These are phyloP conservation scores for Echinops telfairi DNA, from an alignment of 2,113 vertebrate species.

Conservation along the genomic window DNA sequence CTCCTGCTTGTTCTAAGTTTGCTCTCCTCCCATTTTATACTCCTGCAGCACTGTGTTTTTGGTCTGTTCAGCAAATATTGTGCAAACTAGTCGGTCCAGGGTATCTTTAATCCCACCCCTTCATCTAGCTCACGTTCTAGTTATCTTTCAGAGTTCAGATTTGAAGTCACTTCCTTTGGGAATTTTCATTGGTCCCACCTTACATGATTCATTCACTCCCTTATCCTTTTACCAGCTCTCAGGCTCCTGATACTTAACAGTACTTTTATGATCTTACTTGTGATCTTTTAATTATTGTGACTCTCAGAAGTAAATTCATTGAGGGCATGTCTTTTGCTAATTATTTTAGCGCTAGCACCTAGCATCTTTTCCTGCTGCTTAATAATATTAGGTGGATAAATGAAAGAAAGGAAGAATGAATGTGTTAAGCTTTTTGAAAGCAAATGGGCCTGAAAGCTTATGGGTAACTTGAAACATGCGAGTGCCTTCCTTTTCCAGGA, in stretches of 20 bases:
- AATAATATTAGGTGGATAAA: slow-evolving; percentile 7
- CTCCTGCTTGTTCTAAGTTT: background rate
- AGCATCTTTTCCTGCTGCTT: background rate
- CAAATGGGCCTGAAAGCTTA: background rate
- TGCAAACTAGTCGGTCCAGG: background rate
- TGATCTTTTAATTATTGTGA: background rate
- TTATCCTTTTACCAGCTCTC: background rate
- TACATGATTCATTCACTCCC: background rate
- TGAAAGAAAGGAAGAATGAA: background rate
- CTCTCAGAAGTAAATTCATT: background rate
- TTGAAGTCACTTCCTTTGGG: background rate
- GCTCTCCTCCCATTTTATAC: background rate
- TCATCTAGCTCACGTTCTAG: background rate
- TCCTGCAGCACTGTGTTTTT: background rate
- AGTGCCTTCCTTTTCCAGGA: background rate
- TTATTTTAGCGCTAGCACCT: background rate
- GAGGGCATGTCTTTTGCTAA: background rate
- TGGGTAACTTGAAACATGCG: background rate
- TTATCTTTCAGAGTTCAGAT: background rate
- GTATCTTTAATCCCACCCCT: background rate
- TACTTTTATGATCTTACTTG: background rate
- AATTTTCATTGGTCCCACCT: background rate
- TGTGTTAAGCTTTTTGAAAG: background rate
- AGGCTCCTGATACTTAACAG: background rate
- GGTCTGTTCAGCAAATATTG: slow-evolving; percentile 5